These are phyloP conservation scores for Ailuropoda melanoleuca DNA, from an alignment of 2,113 vertebrate species.

Conservation along the genomic window DNA sequence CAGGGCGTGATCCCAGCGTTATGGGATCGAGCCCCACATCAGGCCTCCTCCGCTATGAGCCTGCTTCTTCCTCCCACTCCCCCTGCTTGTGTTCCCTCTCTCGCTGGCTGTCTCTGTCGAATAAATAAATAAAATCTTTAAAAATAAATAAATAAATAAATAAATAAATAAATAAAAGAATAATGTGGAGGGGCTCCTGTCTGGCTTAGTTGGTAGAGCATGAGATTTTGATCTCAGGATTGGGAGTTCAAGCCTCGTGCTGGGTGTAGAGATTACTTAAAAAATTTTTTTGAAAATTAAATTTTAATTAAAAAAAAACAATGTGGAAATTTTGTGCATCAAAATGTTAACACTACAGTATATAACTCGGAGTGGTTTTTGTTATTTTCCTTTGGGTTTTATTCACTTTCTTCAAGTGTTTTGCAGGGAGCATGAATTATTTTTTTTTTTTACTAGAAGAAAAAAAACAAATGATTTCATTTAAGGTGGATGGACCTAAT, in stretches of 20 bases:
- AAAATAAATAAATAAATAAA: background rate
- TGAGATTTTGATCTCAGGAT: background rate
- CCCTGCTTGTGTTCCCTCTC: no score
- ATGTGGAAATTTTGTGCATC: background rate
- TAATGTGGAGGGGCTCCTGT: background rate
- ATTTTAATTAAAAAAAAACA: background rate
- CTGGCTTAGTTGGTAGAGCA: background rate
- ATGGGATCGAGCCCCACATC: no score
- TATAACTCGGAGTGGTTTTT: background rate
- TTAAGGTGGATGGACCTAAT: background rate
- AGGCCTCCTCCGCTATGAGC: no score
- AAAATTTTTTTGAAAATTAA: background rate
- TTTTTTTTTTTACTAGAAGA: background rate
- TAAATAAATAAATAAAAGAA: background rate
- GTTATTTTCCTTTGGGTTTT: constrained; percentile 39
- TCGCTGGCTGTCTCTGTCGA: no score
- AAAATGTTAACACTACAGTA: background rate
- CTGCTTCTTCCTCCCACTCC: no score
- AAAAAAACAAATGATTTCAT: background rate
- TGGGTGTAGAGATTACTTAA: background rate
- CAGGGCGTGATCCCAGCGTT: no score
- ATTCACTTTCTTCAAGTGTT: background rate
- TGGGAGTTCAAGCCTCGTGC: background rate
- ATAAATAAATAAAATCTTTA: no score
- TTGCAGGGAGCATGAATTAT: background rate